Base-by-base conservation (phyloP, 2,113 vertebrate genomes). In the Prunella fulvescens region DNA sequence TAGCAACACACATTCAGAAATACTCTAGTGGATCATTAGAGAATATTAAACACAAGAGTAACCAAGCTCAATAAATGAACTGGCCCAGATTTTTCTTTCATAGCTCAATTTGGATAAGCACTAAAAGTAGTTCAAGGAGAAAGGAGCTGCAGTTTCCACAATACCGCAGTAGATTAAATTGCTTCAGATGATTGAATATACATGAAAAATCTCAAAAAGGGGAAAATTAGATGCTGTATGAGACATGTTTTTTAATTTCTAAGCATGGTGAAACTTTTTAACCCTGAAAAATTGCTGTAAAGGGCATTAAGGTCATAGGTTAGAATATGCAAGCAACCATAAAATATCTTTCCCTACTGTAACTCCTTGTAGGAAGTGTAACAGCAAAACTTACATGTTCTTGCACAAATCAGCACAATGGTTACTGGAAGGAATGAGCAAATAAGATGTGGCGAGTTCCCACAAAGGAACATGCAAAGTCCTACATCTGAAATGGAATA, bases 31-130 rank as follows among this genome's bases (percentile, higher is more conserved):
- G 79, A 93, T 93, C 93, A 90, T 95, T 95, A 96, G 47, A 94
- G 93, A 88, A 95, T 95, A 96, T 96, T 96, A 97, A 95, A 95
- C 92, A 94, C 95, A 95, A 83, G 92, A 86, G 90, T 91, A 96
- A 94, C 90, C 87, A 95, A 92, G 47, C 71, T 90, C 60, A 82
- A 60, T 66, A 97, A 93, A 96, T 96, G 78, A 95, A 70, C 90
- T 95, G 87, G 66, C 93, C 90, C 85, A 96, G 93, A 92, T 91
- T 92, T 90, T 86, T 80, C 88, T 93, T 95, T 50, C 90, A 56
- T 66, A 73, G 37, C 58, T 88, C 90, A 83, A 82, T 95, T 90
- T 93, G 64, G 47, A 76, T 70, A 93, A 90, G 74, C 47, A 73
- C 45, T 95, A 62, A 73, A 95, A 95, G 57, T 82, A 95, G 87